These are phyloP conservation scores for Cassiopea andromeda DNA, from an alignment of 30 jellyfish, hydroid and myxozoan species.

Conservation along the genomic window DNA sequence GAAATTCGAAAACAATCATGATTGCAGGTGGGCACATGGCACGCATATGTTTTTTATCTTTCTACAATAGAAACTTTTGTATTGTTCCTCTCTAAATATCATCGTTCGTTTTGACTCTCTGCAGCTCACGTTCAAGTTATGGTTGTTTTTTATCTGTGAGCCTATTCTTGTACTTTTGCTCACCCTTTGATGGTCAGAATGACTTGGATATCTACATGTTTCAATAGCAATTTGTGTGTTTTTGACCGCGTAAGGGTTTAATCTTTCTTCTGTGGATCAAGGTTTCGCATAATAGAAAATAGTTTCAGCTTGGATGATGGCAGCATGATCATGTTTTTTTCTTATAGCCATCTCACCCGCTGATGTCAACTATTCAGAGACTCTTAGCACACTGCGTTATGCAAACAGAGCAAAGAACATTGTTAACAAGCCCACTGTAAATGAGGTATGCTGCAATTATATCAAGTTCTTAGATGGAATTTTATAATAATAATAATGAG, in stretches of 20 bases:
- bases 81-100: neutral
- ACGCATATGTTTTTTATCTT: neutral
- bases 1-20: constrained; percentile 96
- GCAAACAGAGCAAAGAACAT: constrained; percentile 98
- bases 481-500: too few relatives aligned
- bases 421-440: constrained; percentile 89
- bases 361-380: constrained; percentile 91
- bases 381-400: constrained; percentile 94
- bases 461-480: too few relatives aligned
- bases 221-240: too few relatives aligned
- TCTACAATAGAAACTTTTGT: neutral
- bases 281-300: too few relatives aligned
- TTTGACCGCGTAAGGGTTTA: too few relatives aligned
- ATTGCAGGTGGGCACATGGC: constrained; percentile 75
- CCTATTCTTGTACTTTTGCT: too few relatives aligned
- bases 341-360: constrained; percentile 96
- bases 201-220: too few relatives aligned
- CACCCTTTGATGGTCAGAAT: too few relatives aligned
- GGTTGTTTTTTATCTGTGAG: too few relatives aligned
- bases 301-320: neutral
- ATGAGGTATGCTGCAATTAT: constrained; percentile 69
- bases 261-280: too few relatives aligned
- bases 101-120: neutral
- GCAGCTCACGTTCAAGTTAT: too few relatives aligned
- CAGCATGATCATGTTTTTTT: neutral